Conservation (phyloP, 2,113 vertebrate species). For the Cacatua alba region DNA sequence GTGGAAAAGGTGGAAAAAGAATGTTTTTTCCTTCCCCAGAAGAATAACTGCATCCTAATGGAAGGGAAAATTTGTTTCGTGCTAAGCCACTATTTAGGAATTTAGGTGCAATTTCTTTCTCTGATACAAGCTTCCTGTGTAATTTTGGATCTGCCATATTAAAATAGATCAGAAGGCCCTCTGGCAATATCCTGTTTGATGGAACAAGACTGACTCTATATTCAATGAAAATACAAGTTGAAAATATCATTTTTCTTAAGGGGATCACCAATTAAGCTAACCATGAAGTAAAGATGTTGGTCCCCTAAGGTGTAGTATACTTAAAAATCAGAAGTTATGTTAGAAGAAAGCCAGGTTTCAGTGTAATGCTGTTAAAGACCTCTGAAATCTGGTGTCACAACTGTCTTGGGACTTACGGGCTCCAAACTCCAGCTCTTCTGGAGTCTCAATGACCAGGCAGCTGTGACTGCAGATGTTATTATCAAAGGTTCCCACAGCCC, state of each 20-base stretch:
- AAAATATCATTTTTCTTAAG: neutral
- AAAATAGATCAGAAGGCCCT: neutral
- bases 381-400: neutral
- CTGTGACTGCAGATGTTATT: neutral
- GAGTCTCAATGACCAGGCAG: neutral
- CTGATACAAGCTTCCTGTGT: neutral
- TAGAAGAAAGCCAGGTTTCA: neutral
- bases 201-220: neutral
- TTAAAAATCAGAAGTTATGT: neutral
- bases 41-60: neutral
- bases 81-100: neutral
- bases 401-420: rapidly evolving
- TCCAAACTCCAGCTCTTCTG: neutral
- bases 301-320: neutral
- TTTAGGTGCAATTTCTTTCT: neutral
- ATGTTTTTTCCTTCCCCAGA: neutral
- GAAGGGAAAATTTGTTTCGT: neutral
- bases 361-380: neutral
- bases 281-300: neutral
- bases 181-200: neutral
- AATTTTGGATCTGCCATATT: neutral
- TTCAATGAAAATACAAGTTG: neutral
- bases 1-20: neutral
- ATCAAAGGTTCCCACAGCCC: neutral
- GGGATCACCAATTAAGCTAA: neutral